phyloP scores from a whole-genome alignment of 1,140 invertebrate species.

The Nilaparvata lugens region DNA sequence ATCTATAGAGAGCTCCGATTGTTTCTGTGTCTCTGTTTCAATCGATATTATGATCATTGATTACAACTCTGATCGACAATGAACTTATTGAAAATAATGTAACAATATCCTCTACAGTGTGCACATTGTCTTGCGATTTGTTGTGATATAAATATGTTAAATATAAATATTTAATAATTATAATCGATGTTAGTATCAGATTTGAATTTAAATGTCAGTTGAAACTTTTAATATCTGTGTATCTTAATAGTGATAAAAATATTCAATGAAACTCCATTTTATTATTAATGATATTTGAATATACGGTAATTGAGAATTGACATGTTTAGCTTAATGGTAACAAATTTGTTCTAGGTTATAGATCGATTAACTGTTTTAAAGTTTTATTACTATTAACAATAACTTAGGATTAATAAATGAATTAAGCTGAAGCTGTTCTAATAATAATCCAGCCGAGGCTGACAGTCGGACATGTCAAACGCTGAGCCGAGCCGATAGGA shows the following conservation, averaged over 20 bases:
- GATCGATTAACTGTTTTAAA: constrained; percentile 2
- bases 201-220: constrained; percentile 1
- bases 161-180: not conserved
- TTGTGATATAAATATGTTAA: constrained; percentile 2
- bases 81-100: too few relatives aligned
- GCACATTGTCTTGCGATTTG: not conserved
- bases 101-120: not conserved
- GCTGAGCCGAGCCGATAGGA: too few relatives aligned
- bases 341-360: constrained; percentile 1
- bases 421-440: too few relatives aligned
- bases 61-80: too few relatives aligned
- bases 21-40: too few relatives aligned
- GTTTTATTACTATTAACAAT: constrained; percentile 4
- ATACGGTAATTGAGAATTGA: too few relatives aligned
- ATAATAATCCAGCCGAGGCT: too few relatives aligned
- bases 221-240: constrained; percentile 4
- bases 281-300: not conserved
- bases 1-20: too few relatives aligned
- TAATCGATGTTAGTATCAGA: constrained; percentile 1
- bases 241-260: not conserved
- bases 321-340: not conserved
- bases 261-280: not conserved
- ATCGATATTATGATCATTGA: too few relatives aligned
- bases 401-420: not conserved
- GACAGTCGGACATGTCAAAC: too few relatives aligned